A percentile compares a stretch with the other conserved stretches of the same genome.
phyloP scores from a whole-genome alignment of 2,888 invertebrate genomes.

The Mycalesis mineus region DNA sequence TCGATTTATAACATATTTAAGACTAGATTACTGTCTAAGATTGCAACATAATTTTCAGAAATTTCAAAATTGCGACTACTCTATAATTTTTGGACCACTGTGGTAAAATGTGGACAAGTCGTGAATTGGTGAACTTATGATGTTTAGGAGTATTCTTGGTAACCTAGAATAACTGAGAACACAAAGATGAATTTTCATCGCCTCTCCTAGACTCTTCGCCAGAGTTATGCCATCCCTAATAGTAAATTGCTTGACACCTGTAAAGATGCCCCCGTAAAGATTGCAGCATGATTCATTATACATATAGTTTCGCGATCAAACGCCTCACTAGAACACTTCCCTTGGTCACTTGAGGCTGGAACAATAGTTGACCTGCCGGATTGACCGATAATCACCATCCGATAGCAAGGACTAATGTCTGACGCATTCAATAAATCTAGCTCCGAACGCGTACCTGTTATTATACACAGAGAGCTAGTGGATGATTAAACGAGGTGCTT shows the following conservation, averaged over 20 bases:
- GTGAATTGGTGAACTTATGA: too few relatives aligned
- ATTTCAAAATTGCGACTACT: too few relatives aligned
- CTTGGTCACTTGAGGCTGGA: constrained; percentile 23
- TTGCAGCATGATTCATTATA: constrained; percentile 8
- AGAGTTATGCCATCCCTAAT: background rate
- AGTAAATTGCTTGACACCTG: background rate
- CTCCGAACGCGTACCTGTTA: constrained; percentile 35
- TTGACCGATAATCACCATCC: constrained; percentile 43
- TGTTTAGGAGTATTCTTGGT: too few relatives aligned
- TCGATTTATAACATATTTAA: too few relatives aligned
- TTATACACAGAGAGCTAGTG: background rate
- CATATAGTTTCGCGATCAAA: background rate
- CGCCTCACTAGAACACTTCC: constrained; percentile 2
- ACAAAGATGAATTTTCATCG: too few relatives aligned
- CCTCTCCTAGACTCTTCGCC: too few relatives aligned
- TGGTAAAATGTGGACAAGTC: too few relatives aligned
- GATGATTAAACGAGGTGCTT: background rate
- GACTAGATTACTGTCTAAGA: too few relatives aligned
- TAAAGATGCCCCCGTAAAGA: background rate
- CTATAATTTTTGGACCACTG: too few relatives aligned
- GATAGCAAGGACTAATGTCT: constrained; percentile 40
- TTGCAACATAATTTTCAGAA: too few relatives aligned
- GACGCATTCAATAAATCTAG: constrained; percentile 39
- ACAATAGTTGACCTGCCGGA: constrained; percentile 40
- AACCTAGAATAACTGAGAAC: too few relatives aligned